Evolutionary conservation across 2,888 invertebrate species (phyloP), one percentile per base, ranked within the genome.

Genomic region (Aspidiotus destructor): DNA sequence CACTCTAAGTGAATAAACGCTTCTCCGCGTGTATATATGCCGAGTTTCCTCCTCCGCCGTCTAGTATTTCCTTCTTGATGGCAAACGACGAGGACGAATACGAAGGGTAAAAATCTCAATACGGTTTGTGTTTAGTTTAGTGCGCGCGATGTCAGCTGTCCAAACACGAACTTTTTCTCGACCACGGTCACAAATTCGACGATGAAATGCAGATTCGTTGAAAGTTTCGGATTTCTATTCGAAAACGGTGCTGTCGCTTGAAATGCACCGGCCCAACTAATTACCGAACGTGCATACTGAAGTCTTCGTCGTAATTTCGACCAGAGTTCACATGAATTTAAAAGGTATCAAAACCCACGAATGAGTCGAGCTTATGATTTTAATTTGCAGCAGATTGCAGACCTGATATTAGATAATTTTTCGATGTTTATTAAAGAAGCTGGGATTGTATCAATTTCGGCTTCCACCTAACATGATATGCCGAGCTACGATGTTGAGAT

Each of bases 121-220:
- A 67, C 67, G 44, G 60, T 41, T 67, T 60, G 67, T 67, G 67
- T 67, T 67, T 67, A 67, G 62, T 62, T 62, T 67, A 58, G 58
- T 28, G 28, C 60, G 67, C 67, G 67, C 67, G 58, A 67, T 67
- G 67, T 67, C 67, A 67, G 67, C 67, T 67, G 67, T 67, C 67
- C 67, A 67, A 67, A 67, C 67, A 67, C 55, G 58, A 67, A 67
- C 58, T 67, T 67, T 67, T 67, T 67, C 67, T 67, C 67, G 67
- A n/a, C 67, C 15, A 58, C 67, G 67, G 67, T 67, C 67, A 67
- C 67, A 58, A 48, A 42, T 58, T 67, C 60, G n/a, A 9, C 41
- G 41, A 16, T 60, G 17, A 60, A 67, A 67, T 67, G 67, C 67
- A 67, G 67, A 67, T 67, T 67, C 67, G 67, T 67, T 60, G 40